Percentiles rank a stretch among this genome's conserved stretches.
Conservation (phyloP, 2,888 invertebrate genomes). For the Esperia sulphurella region DNA sequence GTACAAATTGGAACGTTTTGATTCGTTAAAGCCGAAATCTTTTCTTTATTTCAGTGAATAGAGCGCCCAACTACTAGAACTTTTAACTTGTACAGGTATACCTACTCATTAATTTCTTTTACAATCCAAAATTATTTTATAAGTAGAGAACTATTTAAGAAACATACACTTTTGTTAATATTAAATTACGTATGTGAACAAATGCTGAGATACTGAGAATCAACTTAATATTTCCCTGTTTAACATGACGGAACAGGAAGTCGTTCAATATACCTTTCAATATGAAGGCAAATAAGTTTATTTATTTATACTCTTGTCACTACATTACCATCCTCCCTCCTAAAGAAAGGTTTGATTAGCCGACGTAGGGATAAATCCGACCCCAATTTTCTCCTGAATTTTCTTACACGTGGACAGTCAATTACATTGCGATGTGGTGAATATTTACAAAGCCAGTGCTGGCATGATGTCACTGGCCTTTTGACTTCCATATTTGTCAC, state of each 20-base stretch:
- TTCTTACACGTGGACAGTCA: constrained; percentile 2
- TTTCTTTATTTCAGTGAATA: not conserved
- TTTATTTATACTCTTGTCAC: not conserved
- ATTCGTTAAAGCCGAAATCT: constrained; percentile 17
- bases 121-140: too few relatives aligned
- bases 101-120: too few relatives aligned
- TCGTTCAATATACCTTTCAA: not conserved
- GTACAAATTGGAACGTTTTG: constrained; percentile 22
- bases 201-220: too few relatives aligned
- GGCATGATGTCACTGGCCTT: too few relatives aligned
- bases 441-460: too few relatives aligned
- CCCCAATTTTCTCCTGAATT: constrained; percentile 3
- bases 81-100: too few relatives aligned
- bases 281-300: not conserved
- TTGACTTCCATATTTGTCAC: too few relatives aligned
- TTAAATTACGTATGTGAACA: too few relatives aligned
- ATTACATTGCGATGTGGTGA: not conserved
- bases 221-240: too few relatives aligned
- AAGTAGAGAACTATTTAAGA: too few relatives aligned
- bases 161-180: too few relatives aligned
- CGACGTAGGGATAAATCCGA: not conserved
- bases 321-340: not conserved
- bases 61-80: not conserved
- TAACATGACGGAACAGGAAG: too few relatives aligned
- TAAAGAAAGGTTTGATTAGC: constrained; percentile 3